Evolutionary conservation across 1,140 invertebrate species (phyloP).

Genomic region (Drosophila guanche): DNA sequence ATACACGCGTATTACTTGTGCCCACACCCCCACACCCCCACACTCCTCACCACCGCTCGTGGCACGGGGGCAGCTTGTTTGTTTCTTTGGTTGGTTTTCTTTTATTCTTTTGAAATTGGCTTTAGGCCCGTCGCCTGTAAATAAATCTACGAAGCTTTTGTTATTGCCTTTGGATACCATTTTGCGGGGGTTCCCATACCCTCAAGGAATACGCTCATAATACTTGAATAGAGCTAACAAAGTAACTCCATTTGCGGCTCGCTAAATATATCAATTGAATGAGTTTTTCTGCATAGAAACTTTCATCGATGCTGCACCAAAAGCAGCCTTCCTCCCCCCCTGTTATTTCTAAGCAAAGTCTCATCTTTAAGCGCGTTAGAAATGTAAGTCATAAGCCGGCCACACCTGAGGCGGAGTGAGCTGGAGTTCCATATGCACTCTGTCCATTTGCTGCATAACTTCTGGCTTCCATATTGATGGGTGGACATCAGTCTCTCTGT

Average conservation of each 20-base stretch:
- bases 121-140: conserved; percentile 75
- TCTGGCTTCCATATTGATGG: conserved; percentile 53
- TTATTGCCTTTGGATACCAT: conserved; percentile 33
- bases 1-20: conserved; percentile 63
- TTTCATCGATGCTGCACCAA: too few relatives aligned
- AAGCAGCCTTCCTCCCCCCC: too few relatives aligned
- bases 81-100: conserved; percentile 50
- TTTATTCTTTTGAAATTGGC: conserved; percentile 66
- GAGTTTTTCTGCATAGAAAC: too few relatives aligned
- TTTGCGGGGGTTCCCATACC: too few relatives aligned
- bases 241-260: too few relatives aligned
- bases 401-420: conserved; percentile 13
- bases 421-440: conserved; percentile 13
- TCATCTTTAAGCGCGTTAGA: conserved; percentile 1
- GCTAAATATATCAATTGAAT: too few relatives aligned
- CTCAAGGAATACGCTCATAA: too few relatives aligned
- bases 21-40: neutral
- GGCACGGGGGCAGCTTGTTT: conserved; percentile 35
- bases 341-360: too few relatives aligned
- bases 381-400: conserved; percentile 10
- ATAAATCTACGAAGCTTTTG: conserved; percentile 65
- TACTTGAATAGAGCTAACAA: too few relatives aligned
- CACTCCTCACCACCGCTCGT: neutral
- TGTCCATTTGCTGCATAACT: neutral
- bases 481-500: conserved; percentile 44